phyloP scores from a whole-genome alignment of 2,113 vertebrate genomes.

The Clarias gariepinus region DNA sequence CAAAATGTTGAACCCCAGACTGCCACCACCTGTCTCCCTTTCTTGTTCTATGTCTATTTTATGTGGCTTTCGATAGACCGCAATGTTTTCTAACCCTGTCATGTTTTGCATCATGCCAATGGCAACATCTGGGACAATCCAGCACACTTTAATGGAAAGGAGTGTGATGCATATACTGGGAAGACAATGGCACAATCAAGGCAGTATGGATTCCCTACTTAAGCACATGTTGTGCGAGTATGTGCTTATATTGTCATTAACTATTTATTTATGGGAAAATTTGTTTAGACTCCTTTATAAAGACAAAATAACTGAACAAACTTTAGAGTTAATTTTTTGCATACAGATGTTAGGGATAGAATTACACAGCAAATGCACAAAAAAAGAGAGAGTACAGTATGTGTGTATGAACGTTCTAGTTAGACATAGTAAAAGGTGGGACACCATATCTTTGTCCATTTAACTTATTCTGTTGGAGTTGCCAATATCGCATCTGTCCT shows the following conservation, averaged over 20 bases:
- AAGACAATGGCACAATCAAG: background rate
- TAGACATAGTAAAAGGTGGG: constrained; percentile 4
- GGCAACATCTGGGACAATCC: background rate
- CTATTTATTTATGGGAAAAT: background rate
- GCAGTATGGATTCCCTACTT: background rate
- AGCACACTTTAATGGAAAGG: background rate
- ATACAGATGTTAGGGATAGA: background rate
- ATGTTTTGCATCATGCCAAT: background rate
- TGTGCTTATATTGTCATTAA: background rate
- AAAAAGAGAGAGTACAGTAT: background rate
- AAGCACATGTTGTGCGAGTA: background rate
- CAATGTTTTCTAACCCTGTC: constrained; percentile 1
- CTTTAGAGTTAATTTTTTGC: background rate
- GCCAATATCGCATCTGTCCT: no score
- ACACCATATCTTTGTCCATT: constrained; percentile 23
- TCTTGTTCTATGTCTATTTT: constrained; percentile 29
- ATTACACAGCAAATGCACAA: background rate
- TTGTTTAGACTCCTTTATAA: background rate
- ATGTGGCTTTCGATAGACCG: background rate
- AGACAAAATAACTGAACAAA: background rate
- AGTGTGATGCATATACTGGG: background rate
- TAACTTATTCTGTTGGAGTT: constrained; percentile 22
- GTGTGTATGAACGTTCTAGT: background rate
- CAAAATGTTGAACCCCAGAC: constrained; percentile 32
- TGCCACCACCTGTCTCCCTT: constrained; percentile 41